phyloP scores from a whole-genome alignment of 2,797 vertebrate genomes.

The Artibeus lituratus region DNA sequence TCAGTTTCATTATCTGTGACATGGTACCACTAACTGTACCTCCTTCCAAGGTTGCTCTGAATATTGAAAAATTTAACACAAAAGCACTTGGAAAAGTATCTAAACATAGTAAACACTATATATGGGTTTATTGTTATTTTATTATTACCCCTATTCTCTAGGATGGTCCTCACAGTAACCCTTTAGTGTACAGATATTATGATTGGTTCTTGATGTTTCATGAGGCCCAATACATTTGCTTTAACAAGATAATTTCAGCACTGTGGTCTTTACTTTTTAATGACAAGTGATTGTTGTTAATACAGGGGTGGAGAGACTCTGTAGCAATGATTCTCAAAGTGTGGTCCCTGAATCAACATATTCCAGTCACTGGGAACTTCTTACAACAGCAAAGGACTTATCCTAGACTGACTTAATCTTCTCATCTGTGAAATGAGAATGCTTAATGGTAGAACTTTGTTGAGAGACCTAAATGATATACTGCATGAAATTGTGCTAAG shows the following conservation, averaged over 20 bases:
- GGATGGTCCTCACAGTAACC: neutral
- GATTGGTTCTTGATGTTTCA: neutral
- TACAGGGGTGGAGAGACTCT: neutral
- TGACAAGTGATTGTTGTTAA: neutral
- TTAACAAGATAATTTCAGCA: neutral
- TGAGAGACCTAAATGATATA: neutral
- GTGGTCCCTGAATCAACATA: neutral
- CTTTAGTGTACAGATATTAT: neutral
- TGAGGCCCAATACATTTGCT: neutral
- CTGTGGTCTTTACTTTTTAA: neutral
- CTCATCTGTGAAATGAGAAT: neutral
- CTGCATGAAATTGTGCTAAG: neutral
- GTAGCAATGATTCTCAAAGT: neutral
- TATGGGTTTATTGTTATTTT: neutral
- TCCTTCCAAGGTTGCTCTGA: neutral
- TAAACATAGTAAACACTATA: neutral
- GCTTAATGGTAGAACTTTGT: neutral
- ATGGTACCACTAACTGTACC: neutral
- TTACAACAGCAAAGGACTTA: neutral
- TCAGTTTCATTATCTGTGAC: neutral
- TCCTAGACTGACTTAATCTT: neutral
- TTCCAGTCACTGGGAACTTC: neutral
- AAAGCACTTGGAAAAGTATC: neutral
- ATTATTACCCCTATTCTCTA: neutral
- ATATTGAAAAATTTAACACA: neutral